Conservation (phyloP, 2,888 invertebrate genomes). For the Biston betularia region DNA sequence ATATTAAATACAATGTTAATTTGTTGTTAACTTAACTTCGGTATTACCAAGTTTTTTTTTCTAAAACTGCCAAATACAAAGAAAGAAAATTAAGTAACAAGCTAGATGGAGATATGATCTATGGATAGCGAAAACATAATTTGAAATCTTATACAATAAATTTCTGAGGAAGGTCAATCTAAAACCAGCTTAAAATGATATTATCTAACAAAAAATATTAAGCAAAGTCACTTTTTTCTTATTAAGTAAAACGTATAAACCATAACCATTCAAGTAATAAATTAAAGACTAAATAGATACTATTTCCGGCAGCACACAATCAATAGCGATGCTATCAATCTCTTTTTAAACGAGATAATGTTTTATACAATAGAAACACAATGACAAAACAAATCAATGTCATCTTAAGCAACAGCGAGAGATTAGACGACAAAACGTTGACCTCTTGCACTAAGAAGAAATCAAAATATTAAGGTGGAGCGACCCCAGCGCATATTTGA, state of each 20-base stretch:
- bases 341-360: constrained; percentile 45
- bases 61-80: no score
- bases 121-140: neutral
- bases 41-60: no score
- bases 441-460: constrained; percentile 73
- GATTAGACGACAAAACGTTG: constrained; percentile 64
- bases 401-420: constrained; percentile 60
- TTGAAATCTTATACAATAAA: constrained; percentile 6
- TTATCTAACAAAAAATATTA: constrained; percentile 13
- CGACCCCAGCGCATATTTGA: constrained; percentile 77
- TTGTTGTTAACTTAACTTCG: no score
- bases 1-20: no score
- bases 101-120: constrained; percentile 1
- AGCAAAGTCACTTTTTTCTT: constrained; percentile 9
- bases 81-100: neutral
- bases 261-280: constrained; percentile 35
- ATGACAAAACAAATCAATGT: constrained; percentile 62
- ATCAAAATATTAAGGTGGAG: constrained; percentile 71
- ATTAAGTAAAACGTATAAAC: constrained; percentile 19
- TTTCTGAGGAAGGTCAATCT: constrained; percentile 2
- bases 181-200: constrained; percentile 21
- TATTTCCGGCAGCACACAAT: constrained; percentile 43
- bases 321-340: constrained; percentile 44
- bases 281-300: constrained; percentile 38
- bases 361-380: constrained; percentile 52